Evolutionary conservation across 2,113 vertebrate genomes (phyloP).

Genomic region (Salvelinus fontinalis): DNA sequence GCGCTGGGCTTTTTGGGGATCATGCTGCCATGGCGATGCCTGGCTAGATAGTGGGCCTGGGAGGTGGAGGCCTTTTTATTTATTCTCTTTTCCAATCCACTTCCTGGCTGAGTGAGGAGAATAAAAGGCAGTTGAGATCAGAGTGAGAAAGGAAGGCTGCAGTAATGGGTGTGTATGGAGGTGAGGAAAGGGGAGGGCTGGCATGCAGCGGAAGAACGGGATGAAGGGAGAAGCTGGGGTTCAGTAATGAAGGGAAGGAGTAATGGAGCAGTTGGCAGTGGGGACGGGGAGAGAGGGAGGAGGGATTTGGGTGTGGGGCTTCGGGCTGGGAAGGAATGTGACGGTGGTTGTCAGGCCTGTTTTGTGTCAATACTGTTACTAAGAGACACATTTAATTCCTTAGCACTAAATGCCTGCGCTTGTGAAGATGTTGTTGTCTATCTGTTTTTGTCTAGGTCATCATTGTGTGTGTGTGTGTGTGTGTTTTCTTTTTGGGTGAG

Average conservation of each 20-base stretch:
- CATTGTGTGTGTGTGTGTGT: too few species aligned
- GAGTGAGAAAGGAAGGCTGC: constrained; percentile 25
- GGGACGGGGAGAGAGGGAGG: constrained; percentile 27
- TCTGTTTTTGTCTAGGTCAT: constrained; percentile 3
- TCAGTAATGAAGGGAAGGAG: constrained; percentile 52
- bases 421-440: constrained; percentile 58
- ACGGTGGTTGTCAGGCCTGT: constrained; percentile 55
- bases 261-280: constrained; percentile 26
- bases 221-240: constrained; percentile 21
- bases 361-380: constrained; percentile 68
- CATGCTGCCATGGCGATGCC: constrained; percentile 68
- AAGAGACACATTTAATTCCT: constrained; percentile 55
- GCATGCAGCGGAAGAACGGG: constrained; percentile 26
- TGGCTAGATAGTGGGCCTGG: constrained; percentile 36
- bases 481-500: background rate
- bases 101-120: constrained; percentile 51
- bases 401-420: constrained; percentile 42
- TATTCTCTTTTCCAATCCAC: constrained; percentile 16
- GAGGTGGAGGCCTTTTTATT: constrained; percentile 48
- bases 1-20: constrained; percentile 59
- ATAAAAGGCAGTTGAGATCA: constrained; percentile 47
- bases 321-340: constrained; percentile 58
- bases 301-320: constrained; percentile 40
- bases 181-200: constrained; percentile 36
- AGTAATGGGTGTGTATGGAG: constrained; percentile 34